These are phyloP conservation scores for Neodiprion fabricii DNA, from an alignment of 1,140 invertebrate species.

Conservation along the genomic window DNA sequence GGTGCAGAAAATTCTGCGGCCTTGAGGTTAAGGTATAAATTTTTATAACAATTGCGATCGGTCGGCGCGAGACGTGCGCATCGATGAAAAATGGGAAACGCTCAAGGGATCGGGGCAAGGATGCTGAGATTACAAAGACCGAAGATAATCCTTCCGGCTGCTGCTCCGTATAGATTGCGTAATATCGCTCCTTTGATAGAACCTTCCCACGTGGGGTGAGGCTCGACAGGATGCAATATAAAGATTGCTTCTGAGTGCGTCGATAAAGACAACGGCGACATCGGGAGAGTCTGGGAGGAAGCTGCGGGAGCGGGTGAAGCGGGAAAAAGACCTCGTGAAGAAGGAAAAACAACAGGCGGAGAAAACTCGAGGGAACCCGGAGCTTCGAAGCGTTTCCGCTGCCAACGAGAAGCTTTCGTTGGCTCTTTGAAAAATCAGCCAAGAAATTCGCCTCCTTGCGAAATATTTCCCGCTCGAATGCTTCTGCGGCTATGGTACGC, in stretches of 20 bases:
- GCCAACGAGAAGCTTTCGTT: neutral
- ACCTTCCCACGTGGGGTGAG: neutral
- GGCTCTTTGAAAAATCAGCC: neutral
- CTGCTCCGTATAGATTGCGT: conserved; percentile 2
- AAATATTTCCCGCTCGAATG: too few species aligned
- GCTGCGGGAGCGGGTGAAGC: neutral
- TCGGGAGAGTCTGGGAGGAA: neutral
- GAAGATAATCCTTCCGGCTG: conserved; percentile 3
- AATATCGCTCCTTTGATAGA: conserved; percentile 3
- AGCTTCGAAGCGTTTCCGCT: too few species aligned
- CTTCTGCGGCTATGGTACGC: too few species aligned
- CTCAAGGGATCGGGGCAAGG: neutral
- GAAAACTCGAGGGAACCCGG: too few species aligned
- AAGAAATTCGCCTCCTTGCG: neutral
- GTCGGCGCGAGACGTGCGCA: neutral
- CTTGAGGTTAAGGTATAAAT: neutral
- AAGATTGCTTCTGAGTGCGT: conserved; percentile 2
- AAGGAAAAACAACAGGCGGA: too few species aligned
- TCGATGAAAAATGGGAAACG: neutral
- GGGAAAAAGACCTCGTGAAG: neutral
- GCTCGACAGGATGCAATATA: conserved; percentile 7
- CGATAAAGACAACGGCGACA: conserved; percentile 4
- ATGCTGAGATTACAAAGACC: conserved; percentile 4
- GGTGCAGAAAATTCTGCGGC: too few species aligned
- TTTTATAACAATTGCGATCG: neutral